Conservation (phyloP, 2,797 vertebrate species). For the Takifugu ocellatus region DNA sequence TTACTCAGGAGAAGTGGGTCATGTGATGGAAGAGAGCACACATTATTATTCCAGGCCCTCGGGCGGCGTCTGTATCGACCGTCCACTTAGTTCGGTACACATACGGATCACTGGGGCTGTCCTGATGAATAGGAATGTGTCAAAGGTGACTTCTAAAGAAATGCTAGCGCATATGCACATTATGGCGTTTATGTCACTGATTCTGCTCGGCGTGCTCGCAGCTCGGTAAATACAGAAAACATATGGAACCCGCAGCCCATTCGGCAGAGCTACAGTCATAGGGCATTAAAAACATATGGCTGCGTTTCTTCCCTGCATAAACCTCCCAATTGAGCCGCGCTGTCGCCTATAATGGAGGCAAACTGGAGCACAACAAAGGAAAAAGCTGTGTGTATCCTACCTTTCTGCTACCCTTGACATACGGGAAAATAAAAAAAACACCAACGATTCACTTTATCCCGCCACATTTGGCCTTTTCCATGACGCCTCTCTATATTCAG, state of each 20-base stretch:
- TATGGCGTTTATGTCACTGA: not conserved
- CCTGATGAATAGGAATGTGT: constrained; percentile 47
- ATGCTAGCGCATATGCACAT: constrained; percentile 13
- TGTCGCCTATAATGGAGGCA: too few relatives aligned
- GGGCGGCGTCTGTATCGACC: constrained; percentile 40
- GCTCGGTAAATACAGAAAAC: constrained; percentile 24
- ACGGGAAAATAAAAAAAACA: constrained; percentile 7
- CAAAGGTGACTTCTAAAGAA: constrained; percentile 34
- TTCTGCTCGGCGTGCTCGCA: constrained; percentile 2
- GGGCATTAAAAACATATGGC: constrained; percentile 50
- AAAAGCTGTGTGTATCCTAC: constrained; percentile 18
- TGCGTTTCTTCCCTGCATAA: constrained; percentile 15
- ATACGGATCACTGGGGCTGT: constrained; percentile 30
- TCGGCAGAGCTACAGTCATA: constrained; percentile 8
- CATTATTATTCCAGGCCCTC: constrained; percentile 36
- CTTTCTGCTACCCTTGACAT: constrained; percentile 44
- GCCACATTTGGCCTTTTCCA: not conserved
- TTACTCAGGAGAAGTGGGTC: constrained; percentile 55
- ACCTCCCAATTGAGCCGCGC: not conserved
- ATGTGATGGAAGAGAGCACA: constrained; percentile 43
- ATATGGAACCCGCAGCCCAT: constrained; percentile 27
- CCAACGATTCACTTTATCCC: constrained; percentile 1
- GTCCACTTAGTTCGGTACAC: constrained; percentile 48
- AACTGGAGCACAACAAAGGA: constrained; percentile 31
- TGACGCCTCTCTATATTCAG: not conserved